These are phyloP conservation scores for Xestia rhomboidea DNA, from an alignment of 2,888 invertebrate species.

Conservation along the genomic window DNA sequence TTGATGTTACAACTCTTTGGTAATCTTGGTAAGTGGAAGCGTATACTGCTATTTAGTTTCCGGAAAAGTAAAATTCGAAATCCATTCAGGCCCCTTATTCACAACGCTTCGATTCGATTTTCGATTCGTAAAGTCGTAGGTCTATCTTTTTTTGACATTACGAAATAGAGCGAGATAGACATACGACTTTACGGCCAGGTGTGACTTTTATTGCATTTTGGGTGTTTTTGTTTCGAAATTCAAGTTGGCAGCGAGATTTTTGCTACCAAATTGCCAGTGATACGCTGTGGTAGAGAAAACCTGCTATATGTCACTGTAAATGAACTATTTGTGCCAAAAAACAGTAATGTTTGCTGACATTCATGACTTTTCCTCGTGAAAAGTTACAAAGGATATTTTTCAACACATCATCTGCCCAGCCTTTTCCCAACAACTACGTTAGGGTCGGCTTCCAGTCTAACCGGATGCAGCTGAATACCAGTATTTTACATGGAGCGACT, in stretches of 20 bases:
- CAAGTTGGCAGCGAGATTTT: background rate
- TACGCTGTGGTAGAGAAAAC: background rate
- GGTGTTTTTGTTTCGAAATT: background rate
- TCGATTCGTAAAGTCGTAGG: too few species aligned
- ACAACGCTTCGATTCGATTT: too few species aligned
- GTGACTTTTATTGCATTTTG: background rate
- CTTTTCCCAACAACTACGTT: too few species aligned
- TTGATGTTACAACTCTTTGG: background rate
- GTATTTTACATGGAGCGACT: too few species aligned
- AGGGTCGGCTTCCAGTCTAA: too few species aligned
- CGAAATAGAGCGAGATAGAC: too few species aligned
- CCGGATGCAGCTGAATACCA: too few species aligned
- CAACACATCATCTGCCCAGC: too few species aligned
- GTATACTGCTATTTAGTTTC: background rate
- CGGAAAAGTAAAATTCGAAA: background rate
- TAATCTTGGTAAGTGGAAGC: conserved; percentile 26
- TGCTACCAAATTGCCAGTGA: background rate
- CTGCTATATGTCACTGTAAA: background rate
- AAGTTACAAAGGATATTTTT: background rate
- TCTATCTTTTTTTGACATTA: too few species aligned
- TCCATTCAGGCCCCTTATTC: too few species aligned
- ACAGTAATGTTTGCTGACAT: background rate
- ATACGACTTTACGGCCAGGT: too few species aligned
- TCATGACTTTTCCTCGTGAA: background rate
- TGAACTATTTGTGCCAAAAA: background rate